Evolutionary conservation across 2,797 vertebrate species (phyloP), one percentile per base, ranked within the genome.

Genomic region (Eutrigla gurnardus): DNA sequence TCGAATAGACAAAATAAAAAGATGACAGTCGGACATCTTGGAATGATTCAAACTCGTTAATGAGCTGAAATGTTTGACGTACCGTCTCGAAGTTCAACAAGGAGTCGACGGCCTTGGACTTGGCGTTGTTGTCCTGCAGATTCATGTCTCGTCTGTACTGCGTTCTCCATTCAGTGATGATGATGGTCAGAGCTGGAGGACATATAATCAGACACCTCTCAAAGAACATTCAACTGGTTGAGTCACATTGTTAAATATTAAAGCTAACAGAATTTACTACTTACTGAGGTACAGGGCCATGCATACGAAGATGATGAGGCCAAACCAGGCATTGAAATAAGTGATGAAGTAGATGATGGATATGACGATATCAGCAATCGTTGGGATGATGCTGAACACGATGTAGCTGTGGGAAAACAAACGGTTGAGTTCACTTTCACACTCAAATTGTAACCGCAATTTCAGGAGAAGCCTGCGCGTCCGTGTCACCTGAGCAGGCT

Each of bases 41-140:
- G 17, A 49, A 7, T 50, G 35, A 43, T 12, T 25, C 0, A 60
- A 33, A 68, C 49, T 0, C 33, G 5, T 57, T 13, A 2, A 15
- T 18, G 57, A 81, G n/a, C 1, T 7, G 40, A 45, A 25, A 39
- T 0, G n/a, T 13, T 52, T 18, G 5, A 53, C 0, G 53, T 95
- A 99, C 98, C 94, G 97, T 99, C 93, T 99, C 98, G 0, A 99
- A 99, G 91, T 99, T 99, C 4, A 99, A 93, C 78, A 99, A 92
- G 0, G 98, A 99, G 86, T 99, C 98, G 89, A 99, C 96, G 0
- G 98, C 98, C 57, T 94, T 96, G 17, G 97, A 88, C 68, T 96
- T 97, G 83, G 98, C 95, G 1, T 94, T 83, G 13, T 99, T 99
- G 92, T 99, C 98, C 82, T 94, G 94, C 0, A 11, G 89, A 83